phyloP scores from a whole-genome alignment of 53 echinoderm and acorn worm species.

The Arbacia lixula region DNA sequence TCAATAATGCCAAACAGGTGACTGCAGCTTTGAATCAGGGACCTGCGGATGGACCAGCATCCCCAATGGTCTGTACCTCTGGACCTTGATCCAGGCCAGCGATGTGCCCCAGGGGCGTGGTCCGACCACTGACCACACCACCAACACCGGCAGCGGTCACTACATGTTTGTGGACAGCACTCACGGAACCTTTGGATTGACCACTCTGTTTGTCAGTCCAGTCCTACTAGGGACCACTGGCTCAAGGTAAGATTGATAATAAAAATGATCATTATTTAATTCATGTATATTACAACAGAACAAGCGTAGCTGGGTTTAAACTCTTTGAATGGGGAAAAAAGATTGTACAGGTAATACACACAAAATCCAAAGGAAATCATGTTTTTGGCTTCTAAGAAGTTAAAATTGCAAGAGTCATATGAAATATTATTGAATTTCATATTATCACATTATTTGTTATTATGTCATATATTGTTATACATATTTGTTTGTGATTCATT shows the following conservation, averaged over 20 bases:
- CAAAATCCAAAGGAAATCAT: no score
- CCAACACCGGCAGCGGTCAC: constrained; percentile 55
- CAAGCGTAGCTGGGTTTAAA: no score
- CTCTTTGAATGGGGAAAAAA: no score
- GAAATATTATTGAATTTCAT: no score
- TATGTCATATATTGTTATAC: no score
- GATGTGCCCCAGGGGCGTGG: constrained; percentile 30
- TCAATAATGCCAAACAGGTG: constrained; percentile 55
- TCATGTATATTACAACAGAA: no score
- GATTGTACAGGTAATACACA: no score
- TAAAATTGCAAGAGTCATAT: no score
- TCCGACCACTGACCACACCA: constrained; percentile 76
- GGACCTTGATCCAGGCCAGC: constrained; percentile 69
- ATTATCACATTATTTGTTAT: no score
- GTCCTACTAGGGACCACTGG: constrained; percentile 65
- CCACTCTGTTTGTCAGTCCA: constrained; percentile 82
- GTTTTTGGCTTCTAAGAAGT: no score
- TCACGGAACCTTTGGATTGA: constrained; percentile 75
- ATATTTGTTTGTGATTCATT: no score
- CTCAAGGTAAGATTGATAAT: constrained; percentile 52
- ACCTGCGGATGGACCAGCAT: constrained; percentile 73
- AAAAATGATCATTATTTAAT: no score
- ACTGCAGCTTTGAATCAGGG: constrained; percentile 83
- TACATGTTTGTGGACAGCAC: constrained; percentile 94
- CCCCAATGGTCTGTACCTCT: constrained; percentile 75